Evolutionary conservation across 2,797 vertebrate genomes (phyloP), one percentile per base, ranked within the genome.

Genomic region (Varecia variegata): DNA sequence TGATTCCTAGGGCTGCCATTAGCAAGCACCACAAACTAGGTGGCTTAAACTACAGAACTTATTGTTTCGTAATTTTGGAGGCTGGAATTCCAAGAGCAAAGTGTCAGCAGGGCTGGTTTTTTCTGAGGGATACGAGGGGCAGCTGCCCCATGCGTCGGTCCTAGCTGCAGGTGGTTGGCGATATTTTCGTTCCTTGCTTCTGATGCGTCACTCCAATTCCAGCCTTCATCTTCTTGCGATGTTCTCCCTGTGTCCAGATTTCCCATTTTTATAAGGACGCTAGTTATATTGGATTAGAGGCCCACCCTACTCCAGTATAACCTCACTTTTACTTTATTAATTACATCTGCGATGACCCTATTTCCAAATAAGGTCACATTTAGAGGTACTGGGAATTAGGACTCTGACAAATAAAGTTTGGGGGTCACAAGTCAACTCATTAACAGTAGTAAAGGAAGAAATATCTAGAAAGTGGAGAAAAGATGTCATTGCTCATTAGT

Each of bases 301-400:
- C 23, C 65, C 38, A 74, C 50, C 47, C n/a, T 43, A 81, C 30
- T 80, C 14, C 14, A 58, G 2, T 82, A 25, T 50, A 40, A 50
- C 83, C 17, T 97, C 47, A 68, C 9, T 13, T 35, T 62, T 21
- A n/a, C 43, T 83, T 60, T 43, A n/a, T 47, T 67, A 88, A 68
- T 62, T 27, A 76, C 15, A 52, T 38, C 7, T 68, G 30, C 35
- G 81, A 35, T 54, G 21, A 76, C 47, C 21, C 12, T 86, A 32
- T 90, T 93, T 93, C 70, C 74, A 93, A 86, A 50, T 60, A 92
- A 50, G 30, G 20, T 92, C 62, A 79, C 20, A n/a, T 86, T 68
- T 76, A 88, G 67, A 89, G 32, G 32, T 67, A n/a, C 27, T 83
- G 23, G 14, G 27, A 20, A 3, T 87, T 83, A 77, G 38, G 47